Percentiles rank a stretch among this genome's conserved stretches.
These are phyloP conservation scores for Mionectes macconnelli DNA, from an alignment of 2,113 vertebrate genomes.

Conservation along the genomic window DNA sequence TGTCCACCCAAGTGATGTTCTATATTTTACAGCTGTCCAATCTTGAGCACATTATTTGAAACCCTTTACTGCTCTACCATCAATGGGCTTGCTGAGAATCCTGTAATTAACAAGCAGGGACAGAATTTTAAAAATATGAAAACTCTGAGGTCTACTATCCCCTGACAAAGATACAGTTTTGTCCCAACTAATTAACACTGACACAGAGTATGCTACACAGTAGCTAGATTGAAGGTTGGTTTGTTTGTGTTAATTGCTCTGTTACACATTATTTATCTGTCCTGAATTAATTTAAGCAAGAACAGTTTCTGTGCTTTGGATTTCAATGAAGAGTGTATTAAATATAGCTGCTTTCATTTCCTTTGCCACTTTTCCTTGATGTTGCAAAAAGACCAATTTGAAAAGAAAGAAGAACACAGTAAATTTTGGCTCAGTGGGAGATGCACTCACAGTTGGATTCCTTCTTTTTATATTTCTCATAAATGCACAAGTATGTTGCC, in stretches of 20 bases:
- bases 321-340: constrained; percentile 49
- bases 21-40: neutral
- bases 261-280: constrained; percentile 44
- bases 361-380: constrained; percentile 47
- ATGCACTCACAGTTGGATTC: constrained; percentile 35
- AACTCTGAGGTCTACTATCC: neutral
- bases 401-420: constrained; percentile 57
- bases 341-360: constrained; percentile 45
- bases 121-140: neutral
- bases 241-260: constrained; percentile 55
- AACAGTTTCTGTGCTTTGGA: constrained; percentile 34
- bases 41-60: neutral
- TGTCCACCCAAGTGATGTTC: neutral
- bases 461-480: constrained; percentile 52
- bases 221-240: constrained; percentile 54
- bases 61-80: neutral
- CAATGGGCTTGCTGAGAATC: neutral
- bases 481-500: constrained; percentile 46
- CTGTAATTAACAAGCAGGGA: neutral
- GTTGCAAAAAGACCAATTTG: constrained; percentile 55
- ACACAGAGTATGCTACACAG: neutral
- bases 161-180: constrained; percentile 25
- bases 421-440: constrained; percentile 49
- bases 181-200: constrained; percentile 59
- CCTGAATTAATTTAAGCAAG: constrained; percentile 43